These are phyloP conservation scores for Trachelipus rathkii DNA, from an alignment of 1,140 invertebrate genomes.

Conservation along the genomic window DNA sequence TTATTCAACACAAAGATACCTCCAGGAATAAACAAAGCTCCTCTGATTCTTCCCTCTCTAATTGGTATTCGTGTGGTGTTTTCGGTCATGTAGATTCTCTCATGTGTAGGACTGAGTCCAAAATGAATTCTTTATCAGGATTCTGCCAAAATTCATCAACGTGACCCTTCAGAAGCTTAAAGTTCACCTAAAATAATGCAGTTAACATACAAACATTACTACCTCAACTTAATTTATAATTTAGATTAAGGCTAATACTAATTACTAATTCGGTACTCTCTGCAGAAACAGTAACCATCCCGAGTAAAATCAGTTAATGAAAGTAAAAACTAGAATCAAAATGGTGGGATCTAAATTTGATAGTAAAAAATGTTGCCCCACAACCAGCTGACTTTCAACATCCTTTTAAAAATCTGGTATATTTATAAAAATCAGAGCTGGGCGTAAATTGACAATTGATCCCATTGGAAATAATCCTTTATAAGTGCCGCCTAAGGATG, in stretches of 20 bases:
- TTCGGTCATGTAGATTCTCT: constrained; percentile 6
- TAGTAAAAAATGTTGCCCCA: too few species aligned
- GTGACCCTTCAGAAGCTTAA: too few species aligned
- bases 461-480: constrained; percentile 22
- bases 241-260: neutral
- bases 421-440: neutral
- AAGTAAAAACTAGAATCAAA: too few species aligned
- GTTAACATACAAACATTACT: neutral
- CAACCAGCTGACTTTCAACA: neutral
- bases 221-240: too few species aligned
- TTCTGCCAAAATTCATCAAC: too few species aligned
- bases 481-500: constrained; percentile 8
- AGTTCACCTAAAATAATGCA: too few species aligned
- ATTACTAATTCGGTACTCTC: too few species aligned
- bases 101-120: constrained; percentile 1
- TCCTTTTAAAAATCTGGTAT: constrained; percentile 13
- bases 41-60: constrained; percentile 14
- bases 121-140: too few species aligned
- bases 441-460: neutral
- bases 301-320: too few species aligned
- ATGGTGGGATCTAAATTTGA: too few species aligned
- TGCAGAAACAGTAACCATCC: too few species aligned
- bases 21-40: constrained; percentile 14
- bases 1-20: too few species aligned
- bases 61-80: constrained; percentile 3